Base-by-base conservation (phyloP, 2,113 vertebrate species). In the Gambusia affinis region DNA sequence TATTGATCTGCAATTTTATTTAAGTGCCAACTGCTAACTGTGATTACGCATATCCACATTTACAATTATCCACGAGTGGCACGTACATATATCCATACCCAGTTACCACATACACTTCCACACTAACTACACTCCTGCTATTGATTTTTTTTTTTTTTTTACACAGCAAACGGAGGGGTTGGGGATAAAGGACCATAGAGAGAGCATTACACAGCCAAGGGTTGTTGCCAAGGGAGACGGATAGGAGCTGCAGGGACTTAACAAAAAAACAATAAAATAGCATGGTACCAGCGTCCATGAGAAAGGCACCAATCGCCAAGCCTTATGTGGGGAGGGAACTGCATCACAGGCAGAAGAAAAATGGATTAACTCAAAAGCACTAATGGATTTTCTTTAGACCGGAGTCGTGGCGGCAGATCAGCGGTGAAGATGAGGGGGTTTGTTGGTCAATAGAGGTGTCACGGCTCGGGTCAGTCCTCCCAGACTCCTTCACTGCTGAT, bases 1-100 rank as follows among this genome's bases (percentile, higher is more conserved):
- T 87, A 90, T 87, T 39, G 85, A 87, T 89, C 80, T 80, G 83
- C 72, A 88, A 89, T 91, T 89, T 83, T 80, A 39, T 88, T 83
- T 87, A 76, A 79, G 77, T 76, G 76, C 74, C 3, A 27, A 66
- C 75, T 85, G 80, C 75, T 86, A 77, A 85, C 84, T 54, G 4
- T 80, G 84, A 86, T 87, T 81, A 89, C 31, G 87, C 75, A 73
- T 82, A 76, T 44, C 75, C 80, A 78, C 82, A 72, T 83, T 89
- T 85, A 87, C 86, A 88, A 85, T 83, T 85, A 91, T 77, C 80
- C 66, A 82, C 24, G 1, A 87, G 80, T 73, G 76, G 54, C 37
- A 19, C 12, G 31, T 11, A 15, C 44, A 70, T 31, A 24, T 60
- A 51, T 62, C 57, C 69, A 81, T 37, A 63, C 64, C 64, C 76